Evolutionary conservation across 2,797 vertebrate species (phyloP).

Genomic region (Falco peregrinus): DNA sequence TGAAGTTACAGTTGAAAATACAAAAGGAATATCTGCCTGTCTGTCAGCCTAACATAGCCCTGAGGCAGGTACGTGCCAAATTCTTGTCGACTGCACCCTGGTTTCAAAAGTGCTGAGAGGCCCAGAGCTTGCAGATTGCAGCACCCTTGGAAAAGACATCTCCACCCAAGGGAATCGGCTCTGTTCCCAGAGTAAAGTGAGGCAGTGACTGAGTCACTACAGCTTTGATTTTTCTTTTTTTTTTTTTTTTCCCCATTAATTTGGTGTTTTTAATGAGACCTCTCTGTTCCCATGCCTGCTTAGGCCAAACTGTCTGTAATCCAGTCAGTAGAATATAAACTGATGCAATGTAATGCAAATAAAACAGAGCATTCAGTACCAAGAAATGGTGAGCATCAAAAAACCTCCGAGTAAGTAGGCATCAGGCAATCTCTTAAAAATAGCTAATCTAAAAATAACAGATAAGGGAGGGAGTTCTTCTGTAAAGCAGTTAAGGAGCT

Average conservation of each 20-base stretch:
- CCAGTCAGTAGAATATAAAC: neutral
- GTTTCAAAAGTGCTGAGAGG: neutral
- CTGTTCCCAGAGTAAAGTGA: neutral
- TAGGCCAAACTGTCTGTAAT: neutral
- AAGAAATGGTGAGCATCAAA: neutral
- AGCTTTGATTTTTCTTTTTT: neutral
- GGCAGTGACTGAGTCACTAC: neutral
- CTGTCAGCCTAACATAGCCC: accelerated
- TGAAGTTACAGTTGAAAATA: neutral
- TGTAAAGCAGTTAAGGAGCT: conserved; percentile 39
- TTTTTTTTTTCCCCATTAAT: neutral
- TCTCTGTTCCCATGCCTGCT: neutral
- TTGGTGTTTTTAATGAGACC: neutral
- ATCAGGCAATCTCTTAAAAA: conserved; percentile 29
- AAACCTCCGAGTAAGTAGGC: neutral
- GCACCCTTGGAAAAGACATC: neutral
- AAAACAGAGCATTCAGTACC: neutral
- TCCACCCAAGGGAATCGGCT: neutral
- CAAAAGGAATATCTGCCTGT: neutral
- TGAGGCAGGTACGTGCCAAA: neutral
- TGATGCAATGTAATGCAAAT: neutral
- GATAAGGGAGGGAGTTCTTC: neutral
- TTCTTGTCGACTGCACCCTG: neutral
- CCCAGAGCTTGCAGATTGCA: neutral
- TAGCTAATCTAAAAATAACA: conserved; percentile 57